Evolutionary conservation across 92 coral and sea anemone genomes (phyloP), one percentile per base, ranked within the genome.

Genomic region (Nematostella vectensis): DNA sequence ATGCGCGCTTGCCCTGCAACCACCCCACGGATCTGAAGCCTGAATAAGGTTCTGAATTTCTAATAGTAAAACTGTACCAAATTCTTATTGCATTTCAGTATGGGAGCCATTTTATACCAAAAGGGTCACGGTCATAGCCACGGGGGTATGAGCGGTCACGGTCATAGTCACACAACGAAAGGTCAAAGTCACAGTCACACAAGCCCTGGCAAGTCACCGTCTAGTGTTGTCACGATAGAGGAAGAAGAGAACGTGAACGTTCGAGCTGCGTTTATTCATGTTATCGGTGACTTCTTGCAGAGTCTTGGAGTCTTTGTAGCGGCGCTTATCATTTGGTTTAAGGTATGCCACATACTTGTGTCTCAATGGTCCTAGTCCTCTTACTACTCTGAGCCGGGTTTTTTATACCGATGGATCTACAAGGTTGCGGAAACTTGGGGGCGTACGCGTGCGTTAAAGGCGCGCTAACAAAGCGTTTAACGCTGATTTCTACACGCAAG

Each of bases 251-350:
- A 91, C 27, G 98, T 91, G 0, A 91, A 86, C 42, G 98, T 91
- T 0, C 72, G 96, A 3, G 98, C 98, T 2, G 98, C 98, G 2
- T 91, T 91, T 52, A 77, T 91, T 33, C 98, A 91, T 68, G 95
- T 91, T 25, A 31, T 91, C 48, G 98, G 98, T 2, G 98, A 91
- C 70, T 88, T 91, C 39, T 76, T 86, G 20, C 98, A 91, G 65
- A 91, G 98, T 29, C 47, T 75, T 18, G 98, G 98, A 1, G 98
- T 91, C 27, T 88, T 91, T 54, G 44, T 87, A 25, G 98, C 98
- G 20, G 95, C 97, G 3, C 58, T 91, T 22, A 68, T 89, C 23
- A 89, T 89, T 39, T 77, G 87, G 89, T 74, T 89, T 59, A 85
- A 85, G 88, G 97, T 81, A 39, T 27, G 82, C n/a, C n/a, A 12